phyloP scores from a whole-genome alignment of 1,140 invertebrate species.

The Cherax destructor region DNA sequence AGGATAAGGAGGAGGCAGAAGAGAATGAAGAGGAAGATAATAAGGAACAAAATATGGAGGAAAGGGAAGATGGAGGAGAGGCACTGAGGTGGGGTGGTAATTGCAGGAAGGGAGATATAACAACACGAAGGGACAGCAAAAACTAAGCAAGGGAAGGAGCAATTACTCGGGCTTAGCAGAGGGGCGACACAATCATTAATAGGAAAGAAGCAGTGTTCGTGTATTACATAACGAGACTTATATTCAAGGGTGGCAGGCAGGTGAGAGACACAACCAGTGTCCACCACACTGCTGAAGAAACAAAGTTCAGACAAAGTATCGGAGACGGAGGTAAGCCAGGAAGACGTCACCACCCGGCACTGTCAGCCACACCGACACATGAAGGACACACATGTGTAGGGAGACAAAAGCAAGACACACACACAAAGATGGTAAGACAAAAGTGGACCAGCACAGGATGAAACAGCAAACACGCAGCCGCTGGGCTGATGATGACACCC shows the following conservation, averaged over 20 bases:
- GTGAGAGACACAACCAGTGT: too few relatives aligned
- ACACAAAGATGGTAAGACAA: neutral
- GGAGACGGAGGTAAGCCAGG: too few relatives aligned
- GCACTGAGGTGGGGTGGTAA: neutral
- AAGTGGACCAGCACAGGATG: neutral
- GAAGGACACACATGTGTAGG: neutral
- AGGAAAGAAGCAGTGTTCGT: neutral
- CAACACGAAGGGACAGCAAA: too few relatives aligned
- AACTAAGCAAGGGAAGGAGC: neutral
- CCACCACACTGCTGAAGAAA: too few relatives aligned
- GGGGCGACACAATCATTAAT: too few relatives aligned
- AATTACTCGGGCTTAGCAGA: neutral
- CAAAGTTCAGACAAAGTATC: too few relatives aligned
- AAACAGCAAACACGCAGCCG: neutral
- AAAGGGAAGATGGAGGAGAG: neutral
- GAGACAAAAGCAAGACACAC: neutral
- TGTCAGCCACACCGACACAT: neutral
- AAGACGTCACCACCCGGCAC: neutral
- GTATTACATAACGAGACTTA: too few relatives aligned
- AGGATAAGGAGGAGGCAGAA: neutral
- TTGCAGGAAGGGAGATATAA: too few relatives aligned
- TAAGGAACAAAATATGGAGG: neutral
- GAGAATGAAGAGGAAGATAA: too few relatives aligned
- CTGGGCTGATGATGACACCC: too few relatives aligned
- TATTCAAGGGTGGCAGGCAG: too few relatives aligned